Conservation (phyloP, 2,113 vertebrate species). For the Henicopernis longicauda region DNA sequence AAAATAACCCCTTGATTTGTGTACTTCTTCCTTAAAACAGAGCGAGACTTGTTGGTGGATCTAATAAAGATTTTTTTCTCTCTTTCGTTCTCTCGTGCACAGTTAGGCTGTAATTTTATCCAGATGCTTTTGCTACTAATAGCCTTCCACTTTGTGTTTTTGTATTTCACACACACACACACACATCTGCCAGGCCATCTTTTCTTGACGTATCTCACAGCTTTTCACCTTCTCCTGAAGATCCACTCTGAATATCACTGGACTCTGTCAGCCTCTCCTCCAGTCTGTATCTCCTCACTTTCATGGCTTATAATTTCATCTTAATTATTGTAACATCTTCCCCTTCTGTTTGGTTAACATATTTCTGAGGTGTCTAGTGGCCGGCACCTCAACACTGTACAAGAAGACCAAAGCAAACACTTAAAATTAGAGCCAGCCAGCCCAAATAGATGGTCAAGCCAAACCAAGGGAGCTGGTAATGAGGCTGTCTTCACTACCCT, state of each 20-base stretch:
- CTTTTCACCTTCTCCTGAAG: background rate
- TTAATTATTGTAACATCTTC: background rate
- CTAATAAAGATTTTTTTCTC: conserved; percentile 9
- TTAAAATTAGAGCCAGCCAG: background rate
- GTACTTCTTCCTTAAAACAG: conserved; percentile 1
- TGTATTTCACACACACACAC: background rate
- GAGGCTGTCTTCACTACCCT: background rate
- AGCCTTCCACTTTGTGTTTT: background rate
- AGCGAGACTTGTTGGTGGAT: conserved; percentile 1
- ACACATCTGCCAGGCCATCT: background rate
- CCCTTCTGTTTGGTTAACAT: background rate
- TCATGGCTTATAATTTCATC: background rate
- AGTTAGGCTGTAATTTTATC: conserved; percentile 42
- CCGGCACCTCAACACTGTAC: background rate
- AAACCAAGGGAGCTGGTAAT: background rate
- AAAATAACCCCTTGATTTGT: conserved; percentile 47
- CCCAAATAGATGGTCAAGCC: background rate
- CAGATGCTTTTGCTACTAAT: conserved; percentile 43
- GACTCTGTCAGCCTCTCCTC: background rate
- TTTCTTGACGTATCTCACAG: background rate
- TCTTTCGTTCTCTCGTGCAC: background rate
- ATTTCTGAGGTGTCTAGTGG: background rate
- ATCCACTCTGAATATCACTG: background rate
- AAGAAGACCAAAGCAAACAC: background rate
- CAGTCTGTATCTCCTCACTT: background rate